A percentile compares a stretch with the other conserved stretches of the same genome.
Evolutionary conservation across 2,113 vertebrate genomes (phyloP).

Genomic region (Phalacrocorax brasilianus): DNA sequence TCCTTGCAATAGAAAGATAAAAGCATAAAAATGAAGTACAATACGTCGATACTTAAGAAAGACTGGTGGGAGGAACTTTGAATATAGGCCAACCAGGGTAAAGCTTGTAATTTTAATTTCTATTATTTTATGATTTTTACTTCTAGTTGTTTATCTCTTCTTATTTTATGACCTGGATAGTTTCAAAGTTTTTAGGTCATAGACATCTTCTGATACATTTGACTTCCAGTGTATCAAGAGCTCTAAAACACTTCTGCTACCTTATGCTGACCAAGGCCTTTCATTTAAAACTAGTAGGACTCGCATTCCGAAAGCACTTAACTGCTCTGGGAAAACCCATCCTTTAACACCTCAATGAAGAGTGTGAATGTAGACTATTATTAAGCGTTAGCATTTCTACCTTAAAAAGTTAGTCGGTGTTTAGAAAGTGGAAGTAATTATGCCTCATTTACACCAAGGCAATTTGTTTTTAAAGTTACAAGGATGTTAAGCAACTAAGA

Average conservation of each 20-base stretch:
- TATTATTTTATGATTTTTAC: not conserved
- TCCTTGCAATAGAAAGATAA: not conserved
- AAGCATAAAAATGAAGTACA: not conserved
- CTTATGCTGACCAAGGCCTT: not conserved
- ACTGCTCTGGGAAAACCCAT: not conserved
- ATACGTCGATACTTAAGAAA: not conserved
- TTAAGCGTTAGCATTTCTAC: not conserved
- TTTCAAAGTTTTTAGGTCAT: not conserved
- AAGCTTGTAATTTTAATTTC: not conserved
- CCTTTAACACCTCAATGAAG: not conserved
- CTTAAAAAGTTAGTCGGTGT: not conserved
- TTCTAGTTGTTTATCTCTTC: not conserved
- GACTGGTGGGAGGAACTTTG: not conserved
- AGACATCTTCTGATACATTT: not conserved
- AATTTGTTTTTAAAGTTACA: not conserved
- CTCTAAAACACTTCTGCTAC: not conserved
- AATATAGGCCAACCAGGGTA: not conserved
- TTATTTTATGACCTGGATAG: not conserved
- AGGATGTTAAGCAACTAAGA: not conserved
- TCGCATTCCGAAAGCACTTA: not conserved
- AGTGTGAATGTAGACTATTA: not conserved
- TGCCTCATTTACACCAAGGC: not conserved
- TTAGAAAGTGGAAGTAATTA: not conserved
- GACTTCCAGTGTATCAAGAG: not conserved
- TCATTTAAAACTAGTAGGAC: not conserved